Conservation (phyloP, 2,797 vertebrate genomes). For the Peromyscus nudipes region DNA sequence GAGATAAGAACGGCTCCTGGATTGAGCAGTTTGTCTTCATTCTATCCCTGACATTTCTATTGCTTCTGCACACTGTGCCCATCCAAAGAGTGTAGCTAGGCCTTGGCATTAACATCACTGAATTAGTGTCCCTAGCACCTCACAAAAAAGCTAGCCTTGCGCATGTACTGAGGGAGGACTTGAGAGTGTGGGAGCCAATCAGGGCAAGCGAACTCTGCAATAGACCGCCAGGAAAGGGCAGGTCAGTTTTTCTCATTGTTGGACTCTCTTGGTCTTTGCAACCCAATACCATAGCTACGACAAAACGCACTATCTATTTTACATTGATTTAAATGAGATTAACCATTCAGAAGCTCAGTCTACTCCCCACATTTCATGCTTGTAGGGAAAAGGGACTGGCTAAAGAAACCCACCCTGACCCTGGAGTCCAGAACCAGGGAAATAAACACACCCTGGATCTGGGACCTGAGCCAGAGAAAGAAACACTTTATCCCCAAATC, state of each 20-base stretch:
- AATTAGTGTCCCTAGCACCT: background rate
- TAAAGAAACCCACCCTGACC: too few species aligned
- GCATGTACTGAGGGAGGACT: background rate
- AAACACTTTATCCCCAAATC: too few species aligned
- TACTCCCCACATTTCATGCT: background rate
- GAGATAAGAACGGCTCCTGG: background rate
- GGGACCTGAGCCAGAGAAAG: too few species aligned
- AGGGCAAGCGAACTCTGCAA: background rate
- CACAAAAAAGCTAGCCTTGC: background rate
- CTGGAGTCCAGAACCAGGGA: too few species aligned
- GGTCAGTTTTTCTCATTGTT: too few species aligned
- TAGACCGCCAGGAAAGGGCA: background rate
- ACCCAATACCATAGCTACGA: background rate
- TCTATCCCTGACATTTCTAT: background rate
- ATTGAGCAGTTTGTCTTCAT: background rate
- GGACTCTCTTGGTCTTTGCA: background rate
- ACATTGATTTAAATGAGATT: too few species aligned
- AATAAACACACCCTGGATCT: too few species aligned
- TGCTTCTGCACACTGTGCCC: background rate
- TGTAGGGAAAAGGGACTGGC: too few species aligned
- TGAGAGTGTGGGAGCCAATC: background rate
- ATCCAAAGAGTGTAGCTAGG: background rate
- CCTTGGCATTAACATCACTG: background rate
- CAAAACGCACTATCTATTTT: background rate
- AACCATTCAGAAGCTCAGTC: background rate